Percentiles rank a stretch among this genome's conserved stretches.
These are phyloP conservation scores for Smittia sp. DNA, from an alignment of 2,888 invertebrate species.

Conservation along the genomic window DNA sequence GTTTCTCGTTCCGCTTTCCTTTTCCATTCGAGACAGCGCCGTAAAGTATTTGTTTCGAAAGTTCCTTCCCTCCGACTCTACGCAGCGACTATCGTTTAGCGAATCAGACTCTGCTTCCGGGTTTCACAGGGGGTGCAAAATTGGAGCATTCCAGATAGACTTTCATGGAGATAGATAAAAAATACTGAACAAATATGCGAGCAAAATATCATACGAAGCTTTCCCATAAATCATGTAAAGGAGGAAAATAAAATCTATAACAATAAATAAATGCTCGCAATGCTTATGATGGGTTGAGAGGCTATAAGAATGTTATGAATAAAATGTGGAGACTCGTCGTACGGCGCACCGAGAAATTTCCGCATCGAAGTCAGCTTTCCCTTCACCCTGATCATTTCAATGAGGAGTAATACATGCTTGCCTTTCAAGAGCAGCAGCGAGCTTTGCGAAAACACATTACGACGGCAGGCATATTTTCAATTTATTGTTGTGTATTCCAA, in stretches of 20 bases:
- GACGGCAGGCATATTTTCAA: slow-evolving; percentile 8
- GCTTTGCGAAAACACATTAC: background rate
- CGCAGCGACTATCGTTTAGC: background rate
- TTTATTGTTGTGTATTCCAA: background rate
- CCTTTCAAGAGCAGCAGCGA: background rate
- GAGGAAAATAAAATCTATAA: slow-evolving; percentile 24
- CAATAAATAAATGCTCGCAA: slow-evolving; percentile 18
- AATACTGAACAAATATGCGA: background rate
- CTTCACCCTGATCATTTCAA: background rate
- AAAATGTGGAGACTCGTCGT: slow-evolving; percentile 25
- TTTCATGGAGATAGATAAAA: slow-evolving; percentile 2
- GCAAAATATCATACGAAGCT: slow-evolving; percentile 8
- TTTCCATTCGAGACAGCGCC: background rate
- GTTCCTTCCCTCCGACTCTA: too few species aligned
- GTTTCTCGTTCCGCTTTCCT: slow-evolving; percentile 46
- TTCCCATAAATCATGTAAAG: slow-evolving; percentile 14
- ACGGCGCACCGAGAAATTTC: background rate
- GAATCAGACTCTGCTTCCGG: background rate
- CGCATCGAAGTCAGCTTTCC: background rate
- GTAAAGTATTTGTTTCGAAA: background rate
- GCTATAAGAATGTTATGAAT: slow-evolving; percentile 9
- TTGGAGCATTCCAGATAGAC: background rate
- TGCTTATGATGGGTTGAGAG: background rate
- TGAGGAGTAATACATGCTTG: background rate
- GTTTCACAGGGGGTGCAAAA: background rate